Base-by-base conservation (phyloP, 2,797 vertebrate genomes). In the Thripadectes ignobilis region DNA sequence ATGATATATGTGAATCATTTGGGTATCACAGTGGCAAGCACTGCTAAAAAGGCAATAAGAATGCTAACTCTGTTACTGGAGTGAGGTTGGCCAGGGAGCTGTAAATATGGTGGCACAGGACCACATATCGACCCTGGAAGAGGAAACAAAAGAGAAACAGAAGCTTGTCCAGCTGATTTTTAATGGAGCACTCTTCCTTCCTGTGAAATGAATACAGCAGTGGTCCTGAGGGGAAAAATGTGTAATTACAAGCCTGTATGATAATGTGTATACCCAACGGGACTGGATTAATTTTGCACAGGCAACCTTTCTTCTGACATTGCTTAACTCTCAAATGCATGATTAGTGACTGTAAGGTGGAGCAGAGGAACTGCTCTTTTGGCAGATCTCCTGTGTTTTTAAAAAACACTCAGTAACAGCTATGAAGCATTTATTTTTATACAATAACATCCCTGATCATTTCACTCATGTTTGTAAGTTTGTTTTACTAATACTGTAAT, bases 281-380 rank as follows among this genome's bases (percentile, higher is more conserved):
- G 71, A 78, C 71, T 63, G 88, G 83, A 86, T 93, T 95, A 92
- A 95, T 94, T 95, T 94, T 92, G 66, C 74, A 68, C 69, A 68
- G 54, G 66, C 82, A 96, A 68, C 89, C 79, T 94, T 95, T 78
- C 62, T 83, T 95, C 82, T 95, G 93, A 94, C 96, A 93, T 78
- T 90, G 76, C 85, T 54, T 43, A 58, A 65, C 69, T 88, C 95
- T 88, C 77, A 88, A 94, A 88, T 52, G 66, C 63, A 36, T 81
- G 76, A 91, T 92, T 95, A 93, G 94, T 61, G 83, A 39, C 79
- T 69, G 34, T 45, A 80, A 75, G 46, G 3, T 1, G 66, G 54
- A 92, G 43, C 49, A 74, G 46, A 75, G 43, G 76, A 76, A 46
- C 32, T 88, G 57, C 48, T 86, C 51, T 68, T 96, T 84, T 65